Evolutionary conservation across 2,888 invertebrate genomes (phyloP), one percentile per base, ranked within the genome.

Genomic region (Invenusta paracnida): DNA sequence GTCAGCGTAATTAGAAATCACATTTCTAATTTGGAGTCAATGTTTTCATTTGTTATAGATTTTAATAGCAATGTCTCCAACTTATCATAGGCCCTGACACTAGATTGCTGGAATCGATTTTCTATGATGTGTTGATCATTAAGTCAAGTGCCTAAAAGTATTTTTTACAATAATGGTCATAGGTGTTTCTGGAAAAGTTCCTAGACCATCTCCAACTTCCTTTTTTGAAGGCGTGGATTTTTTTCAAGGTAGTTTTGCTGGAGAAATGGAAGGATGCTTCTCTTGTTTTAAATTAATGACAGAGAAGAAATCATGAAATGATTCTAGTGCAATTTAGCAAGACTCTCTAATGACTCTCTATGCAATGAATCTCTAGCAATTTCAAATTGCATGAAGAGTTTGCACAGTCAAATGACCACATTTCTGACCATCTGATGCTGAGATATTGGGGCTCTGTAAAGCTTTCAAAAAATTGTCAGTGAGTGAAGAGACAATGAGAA

Each of bases 401-500:
- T 67, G 23, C n/a, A 86, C 81, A 0, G 86, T 86, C 48, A 86
- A 0, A 1, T 1, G 23, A 13, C 86, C 86, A n/a, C 86, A 5
- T 2, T 17, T 0, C 30, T 86, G 85, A 86, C 86, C 86, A 0
- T 86, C 86, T 2, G 86, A 1, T 48, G 86, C 86, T 86, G 86
- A 81, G 30, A 86, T 25, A 79, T 81, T 29, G 13, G 5, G 1
- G n/a, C 67, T 2, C 30, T 86, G 86, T 27, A 86, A 30, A 25
- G 85, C 30, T 30, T 29, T 28, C 30, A 73, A 86, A 0, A 86
- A 29, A 66, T 86, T 86, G 86, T 86, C 86, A 2, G 81, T 66
- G 48, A 13, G 73, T 23, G 27, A 73, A 73, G 73, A 73, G 73
- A 73, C 27, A 23, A 73, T 73, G 73, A 73, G 73, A 73, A 73